Base-by-base conservation (phyloP, 1,140 invertebrate species). In the Brachionus angularis region DNA sequence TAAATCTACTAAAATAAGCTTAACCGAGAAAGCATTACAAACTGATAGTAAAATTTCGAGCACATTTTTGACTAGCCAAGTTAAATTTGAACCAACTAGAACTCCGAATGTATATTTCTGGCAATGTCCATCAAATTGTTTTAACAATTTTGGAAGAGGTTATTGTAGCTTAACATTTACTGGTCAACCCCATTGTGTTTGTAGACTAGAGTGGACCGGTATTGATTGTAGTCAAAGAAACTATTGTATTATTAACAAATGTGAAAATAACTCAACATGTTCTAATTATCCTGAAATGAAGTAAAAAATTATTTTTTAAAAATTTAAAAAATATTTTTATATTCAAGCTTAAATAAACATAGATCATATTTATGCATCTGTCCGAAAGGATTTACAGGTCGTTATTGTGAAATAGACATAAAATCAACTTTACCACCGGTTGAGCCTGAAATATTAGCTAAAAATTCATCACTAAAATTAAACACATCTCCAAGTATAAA, bases 61-160 rank as follows among this genome's bases (percentile, higher is more conserved):
- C 12, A 67, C 46, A 27, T 67, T 46, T 36, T 18, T 47, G 47
- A 46, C 34, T 18, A 18, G 16, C 10, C 42, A 31, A 16, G 23
- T 27, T 10, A 67, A 47, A 58, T 8, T 34, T 31, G 21, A 29
- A 18, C 53, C 8, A 14, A 58, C 53, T 1, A 58, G 16, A 23
- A 58, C 53, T n/a, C 53, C 53, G 2, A 36, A 34, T 8, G 53
- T 34, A 3, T 58, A 5, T 39, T 34, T 67, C 47, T 67, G 62
- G 62, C 62, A 67, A 67, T 67, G 62, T 50, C 62, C 62, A 12
- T 46, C 42, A 3, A 67, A 67, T 47, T 67, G 62, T 50, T 67
- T 67, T n/a, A 47, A 67, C 31, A 50, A 67, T 47, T 47, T 47
- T 33, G 62, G 62, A 5, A 18, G 47, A 18, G 62, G 62, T 18